Conservation (phyloP, 2,888 invertebrate genomes). For the Cyclophora albipunctata region DNA sequence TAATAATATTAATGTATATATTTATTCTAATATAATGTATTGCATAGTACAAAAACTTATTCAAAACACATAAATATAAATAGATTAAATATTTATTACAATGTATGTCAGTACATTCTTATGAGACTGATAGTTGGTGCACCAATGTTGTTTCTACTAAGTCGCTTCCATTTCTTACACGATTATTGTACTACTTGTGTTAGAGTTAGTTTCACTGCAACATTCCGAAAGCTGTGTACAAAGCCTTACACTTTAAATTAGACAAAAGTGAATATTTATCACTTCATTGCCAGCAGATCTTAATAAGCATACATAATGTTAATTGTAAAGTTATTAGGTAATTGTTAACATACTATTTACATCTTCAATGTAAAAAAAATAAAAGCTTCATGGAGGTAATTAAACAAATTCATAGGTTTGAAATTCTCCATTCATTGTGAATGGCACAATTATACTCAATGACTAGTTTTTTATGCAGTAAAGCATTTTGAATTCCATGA, state of each 20-base stretch:
- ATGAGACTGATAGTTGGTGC: conserved; percentile 32
- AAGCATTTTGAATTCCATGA: conserved; percentile 20
- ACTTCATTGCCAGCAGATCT: conserved; percentile 58
- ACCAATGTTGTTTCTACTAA: conserved; percentile 32
- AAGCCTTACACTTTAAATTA: conserved; percentile 58
- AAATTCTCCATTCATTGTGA: background rate
- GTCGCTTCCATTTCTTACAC: conserved; percentile 15
- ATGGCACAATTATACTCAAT: conserved; percentile 29
- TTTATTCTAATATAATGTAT: conserved; percentile 13
- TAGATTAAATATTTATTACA: conserved; percentile 1
- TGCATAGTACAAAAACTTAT: conserved; percentile 12
- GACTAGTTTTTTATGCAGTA: conserved; percentile 52
- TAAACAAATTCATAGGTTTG: conserved; percentile 1
- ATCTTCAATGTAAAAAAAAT: conserved; percentile 24
- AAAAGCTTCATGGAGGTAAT: background rate
- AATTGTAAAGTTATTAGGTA: conserved; percentile 43
- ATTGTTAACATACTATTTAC: conserved; percentile 57
- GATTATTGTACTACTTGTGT: conserved; percentile 49
- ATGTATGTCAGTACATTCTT: too few relatives aligned
- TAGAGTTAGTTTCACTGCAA: conserved; percentile 68
- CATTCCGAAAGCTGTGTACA: conserved; percentile 75
- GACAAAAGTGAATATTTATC: conserved; percentile 51
- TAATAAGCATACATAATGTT: conserved; percentile 61
- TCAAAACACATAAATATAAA: conserved; percentile 14
- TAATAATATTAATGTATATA: conserved; percentile 25